Percentiles rank a stretch among this genome's conserved stretches.
These are phyloP conservation scores for Lepidocyrtinus sp. DNA, from an alignment of 2,888 invertebrate genomes.

Conservation along the genomic window DNA sequence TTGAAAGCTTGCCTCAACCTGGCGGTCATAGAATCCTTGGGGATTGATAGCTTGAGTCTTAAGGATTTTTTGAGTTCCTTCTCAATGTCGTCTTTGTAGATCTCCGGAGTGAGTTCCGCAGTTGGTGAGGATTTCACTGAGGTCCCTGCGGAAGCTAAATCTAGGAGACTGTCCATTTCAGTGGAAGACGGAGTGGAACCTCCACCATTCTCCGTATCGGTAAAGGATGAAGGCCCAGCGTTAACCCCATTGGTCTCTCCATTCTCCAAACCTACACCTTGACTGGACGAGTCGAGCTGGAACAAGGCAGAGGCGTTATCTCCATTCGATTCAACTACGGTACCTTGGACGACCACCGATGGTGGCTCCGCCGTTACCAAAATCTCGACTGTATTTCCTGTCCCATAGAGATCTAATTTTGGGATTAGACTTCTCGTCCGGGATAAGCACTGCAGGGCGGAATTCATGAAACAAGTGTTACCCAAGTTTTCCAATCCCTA, in stretches of 20 bases:
- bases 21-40: constrained; percentile 66
- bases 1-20: constrained; percentile 64
- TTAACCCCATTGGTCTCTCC: constrained; percentile 37
- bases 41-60: constrained; percentile 59
- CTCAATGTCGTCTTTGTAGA: constrained; percentile 55
- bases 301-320: constrained; percentile 25
- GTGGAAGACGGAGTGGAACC: constrained; percentile 57
- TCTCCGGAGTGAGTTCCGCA: constrained; percentile 40
- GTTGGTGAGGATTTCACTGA: constrained; percentile 52
- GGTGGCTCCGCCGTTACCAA: constrained; percentile 61
- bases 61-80: constrained; percentile 57
- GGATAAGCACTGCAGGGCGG: constrained; percentile 93
- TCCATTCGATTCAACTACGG: constrained; percentile 23
- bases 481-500: constrained; percentile 90
- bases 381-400: constrained; percentile 63
- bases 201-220: constrained; percentile 32
- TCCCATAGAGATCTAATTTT: constrained; percentile 66
- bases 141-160: constrained; percentile 52
- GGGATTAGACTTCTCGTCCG: constrained; percentile 76
- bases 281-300: not conserved
- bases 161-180: constrained; percentile 64
- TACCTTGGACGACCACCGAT: constrained; percentile 37
- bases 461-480: constrained; percentile 98
- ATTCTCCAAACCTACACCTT: constrained; percentile 26
- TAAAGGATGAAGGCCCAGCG: constrained; percentile 21